Percentiles rank a stretch among this genome's conserved stretches.
phyloP scores from a whole-genome alignment of 2,888 invertebrate genomes.

The Deilephila elpenor region DNA sequence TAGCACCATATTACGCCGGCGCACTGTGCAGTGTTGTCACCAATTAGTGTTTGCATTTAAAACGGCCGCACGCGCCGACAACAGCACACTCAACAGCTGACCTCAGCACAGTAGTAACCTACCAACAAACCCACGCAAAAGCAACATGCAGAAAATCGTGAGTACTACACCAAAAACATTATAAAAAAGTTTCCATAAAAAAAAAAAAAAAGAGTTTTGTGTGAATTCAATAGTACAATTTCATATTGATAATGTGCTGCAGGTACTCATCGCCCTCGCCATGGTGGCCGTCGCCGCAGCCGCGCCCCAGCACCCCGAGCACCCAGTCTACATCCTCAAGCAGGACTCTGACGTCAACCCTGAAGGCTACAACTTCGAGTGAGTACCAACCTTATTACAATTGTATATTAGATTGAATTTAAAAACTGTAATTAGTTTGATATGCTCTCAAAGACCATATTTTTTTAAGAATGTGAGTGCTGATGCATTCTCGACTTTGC shows the following conservation, averaged over 20 bases:
- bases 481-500: neutral
- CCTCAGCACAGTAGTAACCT: slow-evolving; percentile 49
- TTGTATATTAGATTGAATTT: no score
- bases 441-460: neutral
- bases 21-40: slow-evolving; percentile 66
- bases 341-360: slow-evolving; percentile 66
- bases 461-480: neutral
- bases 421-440: no score
- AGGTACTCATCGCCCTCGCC: slow-evolving; percentile 65
- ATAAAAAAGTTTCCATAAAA: neutral
- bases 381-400: slow-evolving; percentile 43
- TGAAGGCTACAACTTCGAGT: slow-evolving; percentile 72
- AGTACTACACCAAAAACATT: slow-evolving; percentile 44
- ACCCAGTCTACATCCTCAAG: slow-evolving; percentile 65
- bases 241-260: slow-evolving; percentile 25
- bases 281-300: slow-evolving; percentile 61
- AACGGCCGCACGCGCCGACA: slow-evolving; percentile 46
- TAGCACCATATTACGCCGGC: slow-evolving; percentile 70
- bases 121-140: slow-evolving; percentile 41
- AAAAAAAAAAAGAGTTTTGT: neutral
- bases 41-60: slow-evolving; percentile 64
- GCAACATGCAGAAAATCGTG: slow-evolving; percentile 72
- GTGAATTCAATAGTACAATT: neutral
- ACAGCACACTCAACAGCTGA: slow-evolving; percentile 60
- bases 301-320: slow-evolving; percentile 56